These are phyloP conservation scores for Oligia fasciuncula DNA, from an alignment of 2,888 invertebrate genomes.

Conservation along the genomic window DNA sequence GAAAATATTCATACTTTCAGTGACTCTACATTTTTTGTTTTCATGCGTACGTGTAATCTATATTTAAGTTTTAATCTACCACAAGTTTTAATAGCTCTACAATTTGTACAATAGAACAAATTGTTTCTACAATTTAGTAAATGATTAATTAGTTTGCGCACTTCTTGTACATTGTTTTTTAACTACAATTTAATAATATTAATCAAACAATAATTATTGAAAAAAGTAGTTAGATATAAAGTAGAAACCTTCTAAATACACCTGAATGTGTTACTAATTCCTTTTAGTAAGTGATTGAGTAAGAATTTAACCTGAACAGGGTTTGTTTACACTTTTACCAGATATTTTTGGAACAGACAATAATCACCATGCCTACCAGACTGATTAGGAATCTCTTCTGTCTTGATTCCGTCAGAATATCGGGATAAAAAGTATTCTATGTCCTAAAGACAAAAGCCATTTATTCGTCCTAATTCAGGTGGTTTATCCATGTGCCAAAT, in stretches of 20 bases:
- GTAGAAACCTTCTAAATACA: not conserved
- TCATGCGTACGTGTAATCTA: not conserved
- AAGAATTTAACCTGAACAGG: not conserved
- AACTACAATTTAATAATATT: not conserved
- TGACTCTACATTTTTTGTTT: too few relatives aligned
- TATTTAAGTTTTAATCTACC: not conserved
- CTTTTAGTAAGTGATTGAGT: not conserved
- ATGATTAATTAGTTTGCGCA: not conserved
- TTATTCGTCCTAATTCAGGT: too few relatives aligned
- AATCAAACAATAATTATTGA: not conserved
- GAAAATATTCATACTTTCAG: not conserved
- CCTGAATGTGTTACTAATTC: not conserved
- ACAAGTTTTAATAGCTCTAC: not conserved
- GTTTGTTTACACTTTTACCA: not conserved
- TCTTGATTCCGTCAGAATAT: too few relatives aligned
- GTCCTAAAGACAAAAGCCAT: too few relatives aligned
- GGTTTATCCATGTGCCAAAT: not conserved
- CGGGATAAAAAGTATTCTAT: too few relatives aligned
- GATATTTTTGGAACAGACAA: not conserved
- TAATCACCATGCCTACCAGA: not conserved
- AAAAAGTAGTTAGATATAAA: not conserved
- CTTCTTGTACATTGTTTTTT: not conserved
- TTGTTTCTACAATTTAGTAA: not conserved
- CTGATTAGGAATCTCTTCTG: not conserved
- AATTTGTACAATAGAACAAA: not conserved